Percentiles rank a stretch among this genome's conserved stretches.
Evolutionary conservation across 2,797 vertebrate genomes (phyloP).

Genomic region (Ctenochaetus hawaiiensis): DNA sequence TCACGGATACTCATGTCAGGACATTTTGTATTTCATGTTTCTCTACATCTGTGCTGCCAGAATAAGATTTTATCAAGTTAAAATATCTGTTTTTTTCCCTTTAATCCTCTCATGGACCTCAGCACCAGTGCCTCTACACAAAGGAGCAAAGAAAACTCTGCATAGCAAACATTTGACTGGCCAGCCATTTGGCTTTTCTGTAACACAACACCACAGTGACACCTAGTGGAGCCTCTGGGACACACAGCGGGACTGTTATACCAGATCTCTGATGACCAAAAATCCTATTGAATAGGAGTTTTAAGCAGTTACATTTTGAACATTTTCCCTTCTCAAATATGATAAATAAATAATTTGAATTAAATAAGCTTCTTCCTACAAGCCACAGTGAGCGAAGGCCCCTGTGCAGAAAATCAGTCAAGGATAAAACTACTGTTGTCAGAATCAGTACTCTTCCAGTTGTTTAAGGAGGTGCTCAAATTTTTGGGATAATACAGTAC

Average conservation of each 20-base stretch:
- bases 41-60: neutral
- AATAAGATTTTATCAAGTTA: constrained; percentile 29
- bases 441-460: neutral
- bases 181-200: neutral
- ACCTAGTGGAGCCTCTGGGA: constrained; percentile 58
- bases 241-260: neutral
- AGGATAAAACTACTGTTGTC: neutral
- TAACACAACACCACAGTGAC: constrained; percentile 61
- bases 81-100: constrained; percentile 39
- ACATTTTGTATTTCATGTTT: constrained; percentile 38
- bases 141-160: constrained; percentile 57
- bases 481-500: too few species aligned
- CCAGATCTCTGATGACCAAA: neutral
- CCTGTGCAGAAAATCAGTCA: too few species aligned
- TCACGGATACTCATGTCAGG: neutral
- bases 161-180: constrained; percentile 34
- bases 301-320: neutral
- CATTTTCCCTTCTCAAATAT: neutral
- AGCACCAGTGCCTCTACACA: constrained; percentile 41
- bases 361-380: neutral
- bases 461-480: neutral
- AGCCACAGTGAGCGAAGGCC: neutral
- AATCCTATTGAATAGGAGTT: neutral
- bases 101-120: constrained; percentile 44
- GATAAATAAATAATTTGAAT: neutral